Percentiles rank a stretch among this genome's conserved stretches.
Evolutionary conservation across 2,797 vertebrate species (phyloP).

Genomic region (Fringilla coelebs): DNA sequence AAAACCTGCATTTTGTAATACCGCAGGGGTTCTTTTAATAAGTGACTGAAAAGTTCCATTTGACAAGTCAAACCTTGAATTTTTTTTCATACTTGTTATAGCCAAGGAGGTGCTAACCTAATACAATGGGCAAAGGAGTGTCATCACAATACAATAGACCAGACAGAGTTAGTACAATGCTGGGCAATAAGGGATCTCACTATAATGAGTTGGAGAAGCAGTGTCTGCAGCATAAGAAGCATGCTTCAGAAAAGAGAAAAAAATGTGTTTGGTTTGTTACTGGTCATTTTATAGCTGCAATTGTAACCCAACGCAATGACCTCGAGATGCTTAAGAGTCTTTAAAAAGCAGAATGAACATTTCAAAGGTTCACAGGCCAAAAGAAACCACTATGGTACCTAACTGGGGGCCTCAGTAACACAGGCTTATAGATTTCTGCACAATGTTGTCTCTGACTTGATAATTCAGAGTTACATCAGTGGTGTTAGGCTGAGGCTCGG

Average conservation of each 20-base stretch:
- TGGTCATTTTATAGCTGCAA: constrained; percentile 34
- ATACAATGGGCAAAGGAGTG: constrained; percentile 64
- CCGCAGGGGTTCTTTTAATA: constrained; percentile 73
- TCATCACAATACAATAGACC: constrained; percentile 61
- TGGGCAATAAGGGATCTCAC: constrained; percentile 46
- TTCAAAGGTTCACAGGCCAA: constrained; percentile 33
- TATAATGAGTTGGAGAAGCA: constrained; percentile 50
- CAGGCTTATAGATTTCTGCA: background rate
- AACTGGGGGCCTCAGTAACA: background rate
- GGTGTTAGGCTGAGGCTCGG: background rate
- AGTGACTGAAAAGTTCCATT: constrained; percentile 69
- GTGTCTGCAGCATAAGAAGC: constrained; percentile 50
- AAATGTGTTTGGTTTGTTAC: constrained; percentile 42
- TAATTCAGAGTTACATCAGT: background rate
- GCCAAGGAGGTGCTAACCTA: constrained; percentile 70
- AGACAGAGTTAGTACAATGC: constrained; percentile 60
- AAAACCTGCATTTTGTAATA: constrained; percentile 65
- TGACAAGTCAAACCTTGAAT: constrained; percentile 65
- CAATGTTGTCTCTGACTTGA: background rate
- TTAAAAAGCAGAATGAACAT: background rate
- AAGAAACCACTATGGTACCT: background rate
- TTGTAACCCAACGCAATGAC: constrained; percentile 12
- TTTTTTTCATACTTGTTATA: constrained; percentile 69
- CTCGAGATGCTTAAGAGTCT: constrained; percentile 2
- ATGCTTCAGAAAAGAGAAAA: constrained; percentile 38